These are phyloP conservation scores for Leptopilina syphax DNA, from an alignment of 2,888 invertebrate species.

Conservation along the genomic window DNA sequence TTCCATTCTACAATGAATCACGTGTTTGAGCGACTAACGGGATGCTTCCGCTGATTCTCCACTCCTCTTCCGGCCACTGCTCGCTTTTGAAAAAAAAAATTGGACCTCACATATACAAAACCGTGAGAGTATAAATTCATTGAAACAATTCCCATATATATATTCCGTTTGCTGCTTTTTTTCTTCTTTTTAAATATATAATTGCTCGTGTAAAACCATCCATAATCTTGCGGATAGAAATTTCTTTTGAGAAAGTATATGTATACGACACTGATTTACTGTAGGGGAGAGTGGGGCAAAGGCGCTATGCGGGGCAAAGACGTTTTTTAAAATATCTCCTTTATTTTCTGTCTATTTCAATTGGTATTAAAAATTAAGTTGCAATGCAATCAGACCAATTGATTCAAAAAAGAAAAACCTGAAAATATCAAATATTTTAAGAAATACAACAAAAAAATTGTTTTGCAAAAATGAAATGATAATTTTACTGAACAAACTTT, in stretches of 20 bases:
- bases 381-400: no score
- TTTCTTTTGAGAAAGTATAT: conserved; percentile 16
- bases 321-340: no score
- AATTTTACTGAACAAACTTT: no score
- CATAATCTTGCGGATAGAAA: conserved; percentile 29
- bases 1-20: conserved; percentile 13
- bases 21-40: conserved; percentile 30
- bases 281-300: no score
- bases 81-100: conserved; percentile 6
- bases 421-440: no score
- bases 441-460: no score
- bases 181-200: conserved; percentile 10
- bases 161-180: not conserved
- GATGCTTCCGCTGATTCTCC: conserved; percentile 37
- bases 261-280: not conserved
- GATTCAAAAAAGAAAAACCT: no score
- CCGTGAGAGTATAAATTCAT: conserved; percentile 32
- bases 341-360: no score
- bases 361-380: no score
- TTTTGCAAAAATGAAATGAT: no score
- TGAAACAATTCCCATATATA: conserved; percentile 12
- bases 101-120: conserved; percentile 27
- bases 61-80: conserved; percentile 34
- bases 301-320: no score
- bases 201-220: conserved; percentile 21